Base-by-base conservation (phyloP, 2,113 vertebrate species). In the Tympanuchus pallidicinctus region DNA sequence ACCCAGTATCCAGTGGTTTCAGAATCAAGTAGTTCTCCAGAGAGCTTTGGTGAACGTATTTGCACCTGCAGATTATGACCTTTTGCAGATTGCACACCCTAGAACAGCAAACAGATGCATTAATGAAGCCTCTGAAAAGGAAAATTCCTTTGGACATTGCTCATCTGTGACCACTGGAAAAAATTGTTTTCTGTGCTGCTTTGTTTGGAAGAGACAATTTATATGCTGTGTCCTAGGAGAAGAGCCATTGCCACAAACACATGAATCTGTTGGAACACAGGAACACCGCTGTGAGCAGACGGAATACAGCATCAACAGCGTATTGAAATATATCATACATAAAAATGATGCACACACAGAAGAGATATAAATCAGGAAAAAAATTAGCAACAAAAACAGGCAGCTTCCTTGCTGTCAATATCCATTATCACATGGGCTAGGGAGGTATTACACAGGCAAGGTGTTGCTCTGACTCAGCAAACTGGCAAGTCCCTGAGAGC, bases 341-440 rank as follows among this genome's bases (percentile, higher is more conserved):
- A 75, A 86, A 94, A 93, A 94, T 91, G 87, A 86, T 66, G 89
- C 3, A 8, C 30, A 82, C 82, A 87, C 40, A 95, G 82, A 92
- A 95, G 90, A 63, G 78, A 86, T 82, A 96, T 95, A 96, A 97
- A 95, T 96, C 95, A 97, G 70, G 79, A 52, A 94, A 77, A 42
- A 97, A 90, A 94, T 88, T 82, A 91, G 48, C 93, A 82, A 85
- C 36, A 82, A 77, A 69, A 89, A 28, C 28, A 81, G 82, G 50
- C 77, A 19, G 76, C 73, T 83, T 95, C 59, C 54, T 89, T 74
- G 56, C 40, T 93, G 88, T 93, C 88, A 86, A 70, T 96, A 96
- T 94, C 75, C 74, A 90, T 97, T 96, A 94, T 70, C 86, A 52
- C 47, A 87, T 93, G 56, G 90, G 45, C 48, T 20, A 64, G 69